phyloP scores from a whole-genome alignment of 2,888 invertebrate genomes.

The Drosophila anceps region DNA sequence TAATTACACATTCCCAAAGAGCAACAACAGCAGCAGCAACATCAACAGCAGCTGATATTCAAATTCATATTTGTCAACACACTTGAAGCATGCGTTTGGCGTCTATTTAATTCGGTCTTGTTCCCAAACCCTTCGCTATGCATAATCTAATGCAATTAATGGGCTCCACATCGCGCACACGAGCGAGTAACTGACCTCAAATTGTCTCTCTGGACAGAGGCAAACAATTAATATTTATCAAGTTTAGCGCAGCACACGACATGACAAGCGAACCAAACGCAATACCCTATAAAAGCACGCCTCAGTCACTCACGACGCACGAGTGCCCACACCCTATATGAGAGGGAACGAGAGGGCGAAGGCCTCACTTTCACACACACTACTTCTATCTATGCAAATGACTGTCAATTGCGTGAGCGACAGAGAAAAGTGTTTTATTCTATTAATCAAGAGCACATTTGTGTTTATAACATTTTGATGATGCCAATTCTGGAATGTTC shows the following conservation, averaged over 20 bases:
- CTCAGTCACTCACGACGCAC: constrained; percentile 14
- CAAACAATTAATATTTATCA: constrained; percentile 79
- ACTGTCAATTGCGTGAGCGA: constrained; percentile 65
- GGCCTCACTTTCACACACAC: constrained; percentile 47
- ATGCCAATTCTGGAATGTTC: constrained; percentile 31
- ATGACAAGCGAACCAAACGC: constrained; percentile 26
- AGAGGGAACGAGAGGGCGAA: not conserved
- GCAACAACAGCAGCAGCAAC: constrained; percentile 4
- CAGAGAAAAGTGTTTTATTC: constrained; percentile 63
- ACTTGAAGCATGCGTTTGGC: constrained; percentile 30
- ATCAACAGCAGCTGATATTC: constrained; percentile 37
- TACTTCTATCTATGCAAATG: constrained; percentile 66
- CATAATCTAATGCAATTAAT: constrained; percentile 73
- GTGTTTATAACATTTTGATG: constrained; percentile 47
- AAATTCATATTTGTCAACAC: constrained; percentile 51
- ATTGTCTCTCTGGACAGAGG: constrained; percentile 57
- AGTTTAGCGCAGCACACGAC: constrained; percentile 43
- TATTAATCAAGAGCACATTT: constrained; percentile 67
- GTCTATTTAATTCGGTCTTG: constrained; percentile 25
- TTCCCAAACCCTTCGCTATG: constrained; percentile 25
- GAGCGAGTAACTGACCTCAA: constrained; percentile 64
- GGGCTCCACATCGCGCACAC: constrained; percentile 34
- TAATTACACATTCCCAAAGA: constrained; percentile 52
- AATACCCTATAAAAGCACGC: constrained; percentile 5
- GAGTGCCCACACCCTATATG: constrained; percentile 4